Conservation (phyloP, 2,888 invertebrate species). For the Prenolepis imparis region DNA sequence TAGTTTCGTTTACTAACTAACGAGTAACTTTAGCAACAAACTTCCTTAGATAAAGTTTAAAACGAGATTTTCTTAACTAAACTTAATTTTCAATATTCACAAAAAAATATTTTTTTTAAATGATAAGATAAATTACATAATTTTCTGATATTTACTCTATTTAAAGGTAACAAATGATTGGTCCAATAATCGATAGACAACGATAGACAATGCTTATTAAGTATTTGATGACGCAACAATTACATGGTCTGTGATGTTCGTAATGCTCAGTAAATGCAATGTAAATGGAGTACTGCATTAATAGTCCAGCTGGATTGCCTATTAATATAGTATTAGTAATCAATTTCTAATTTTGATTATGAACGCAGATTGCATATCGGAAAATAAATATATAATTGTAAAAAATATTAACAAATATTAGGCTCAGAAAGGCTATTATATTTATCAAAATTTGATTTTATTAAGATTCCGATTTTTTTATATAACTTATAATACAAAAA, state of each 20-base stretch:
- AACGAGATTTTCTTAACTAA: background rate
- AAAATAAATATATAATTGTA: background rate
- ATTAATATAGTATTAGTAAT: constrained; percentile 36
- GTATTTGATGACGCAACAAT: constrained; percentile 45
- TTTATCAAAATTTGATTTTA: background rate
- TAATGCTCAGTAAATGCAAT: constrained; percentile 30
- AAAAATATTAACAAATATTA: background rate
- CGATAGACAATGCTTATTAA: constrained; percentile 18
- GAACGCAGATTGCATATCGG: background rate
- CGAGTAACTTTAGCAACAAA: background rate
- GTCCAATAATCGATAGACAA: background rate
- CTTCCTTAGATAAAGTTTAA: background rate
- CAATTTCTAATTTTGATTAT: constrained; percentile 29
- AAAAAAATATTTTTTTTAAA: background rate
- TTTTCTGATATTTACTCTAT: background rate
- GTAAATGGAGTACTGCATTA: constrained; percentile 41
- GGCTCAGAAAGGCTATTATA: background rate
- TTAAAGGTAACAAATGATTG: background rate
- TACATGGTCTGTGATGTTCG: constrained; percentile 30
- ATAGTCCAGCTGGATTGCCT: constrained; percentile 3
- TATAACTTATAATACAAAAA: background rate
- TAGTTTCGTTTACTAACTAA: background rate
- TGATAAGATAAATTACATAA: background rate
- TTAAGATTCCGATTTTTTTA: background rate
- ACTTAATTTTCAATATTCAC: background rate